Base-by-base conservation (phyloP, 2,888 invertebrate genomes). In the Neoitamus cyanurus region DNA sequence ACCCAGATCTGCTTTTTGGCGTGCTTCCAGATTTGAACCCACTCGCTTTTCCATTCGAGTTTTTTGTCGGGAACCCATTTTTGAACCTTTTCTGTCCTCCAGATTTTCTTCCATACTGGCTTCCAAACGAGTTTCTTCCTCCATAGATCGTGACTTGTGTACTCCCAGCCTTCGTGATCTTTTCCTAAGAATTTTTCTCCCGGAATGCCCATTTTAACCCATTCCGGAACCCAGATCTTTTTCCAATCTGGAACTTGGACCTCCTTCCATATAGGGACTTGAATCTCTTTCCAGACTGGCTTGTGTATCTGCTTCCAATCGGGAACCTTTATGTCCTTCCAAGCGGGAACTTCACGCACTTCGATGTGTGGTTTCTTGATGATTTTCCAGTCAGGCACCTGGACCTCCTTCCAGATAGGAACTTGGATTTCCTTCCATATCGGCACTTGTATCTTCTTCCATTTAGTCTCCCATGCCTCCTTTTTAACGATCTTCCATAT, bases 141-240 rank as follows among this genome's bases (percentile, higher is more conserved):
- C 96, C 96, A 96, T 36, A 96, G 92, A 90, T 96, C 96, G 88
- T 96, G 96, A 69, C 96, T 95, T 42, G 95, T 96, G 89, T 96
- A 96, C 89, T 96, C 95, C 94, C 95, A 95, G 11, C 96, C 96
- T 84, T 96, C 94, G 85, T 95, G 94, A 91, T 96, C 96, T 88
- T 95, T 96, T 28, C 96, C 96, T 85, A 96, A 92, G 88, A 93
- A 95, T 89, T 96, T 96, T 88, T 96, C 95, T 6, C 96, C 96
- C 0, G 95, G 96, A 78, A 96, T 93, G 77, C 95, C 96, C 91
- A 91, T 91, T 88, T 93, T 93, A 9, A 93, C 92, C 92, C 92
- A 92, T 87, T 92, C 92, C 30, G 94, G 94, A 58, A 94, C 94
- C 93, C 94, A 94, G 86, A 93, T 92, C 90, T 94, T 0, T 94